phyloP scores from a whole-genome alignment of 2,113 vertebrate genomes.

The Pomatostomus ruficeps region DNA sequence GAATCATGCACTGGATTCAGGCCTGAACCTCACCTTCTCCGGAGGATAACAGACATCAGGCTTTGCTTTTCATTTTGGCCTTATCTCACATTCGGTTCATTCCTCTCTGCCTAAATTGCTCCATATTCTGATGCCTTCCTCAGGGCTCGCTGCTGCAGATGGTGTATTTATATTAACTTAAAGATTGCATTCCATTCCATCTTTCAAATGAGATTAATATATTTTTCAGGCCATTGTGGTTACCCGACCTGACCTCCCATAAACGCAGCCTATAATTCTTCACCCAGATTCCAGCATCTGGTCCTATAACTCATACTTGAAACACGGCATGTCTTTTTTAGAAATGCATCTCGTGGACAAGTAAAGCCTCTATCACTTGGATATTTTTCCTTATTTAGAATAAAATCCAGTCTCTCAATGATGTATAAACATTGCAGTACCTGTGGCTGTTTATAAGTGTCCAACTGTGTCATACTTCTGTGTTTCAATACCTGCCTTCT shows the following conservation, averaged over 20 bases:
- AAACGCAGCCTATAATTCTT: conserved; percentile 54
- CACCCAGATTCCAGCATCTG: conserved; percentile 32
- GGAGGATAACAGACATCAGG: background rate
- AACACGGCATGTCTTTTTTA: background rate
- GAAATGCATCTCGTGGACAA: background rate
- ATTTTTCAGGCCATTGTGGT: conserved; percentile 54
- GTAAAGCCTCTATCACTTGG: background rate
- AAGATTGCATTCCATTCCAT: conserved; percentile 55
- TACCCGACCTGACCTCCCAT: conserved; percentile 54
- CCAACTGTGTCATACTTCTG: background rate
- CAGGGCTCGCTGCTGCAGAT: conserved; percentile 37
- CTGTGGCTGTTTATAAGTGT: background rate
- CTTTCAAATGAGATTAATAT: conserved; percentile 65
- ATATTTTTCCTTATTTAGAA: background rate
- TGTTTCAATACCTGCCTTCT: background rate
- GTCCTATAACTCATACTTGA: conserved; percentile 35
- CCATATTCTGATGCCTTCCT: conserved; percentile 28
- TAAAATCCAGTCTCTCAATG: background rate
- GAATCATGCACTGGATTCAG: background rate
- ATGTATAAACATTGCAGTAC: background rate
- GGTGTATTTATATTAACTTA: conserved; percentile 55
- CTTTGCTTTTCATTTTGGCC: background rate
- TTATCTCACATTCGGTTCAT: background rate
- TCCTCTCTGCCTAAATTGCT: conserved; percentile 26
- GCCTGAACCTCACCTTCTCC: background rate